Conservation (phyloP, 2,888 invertebrate genomes). For the Crematogaster levior region DNA sequence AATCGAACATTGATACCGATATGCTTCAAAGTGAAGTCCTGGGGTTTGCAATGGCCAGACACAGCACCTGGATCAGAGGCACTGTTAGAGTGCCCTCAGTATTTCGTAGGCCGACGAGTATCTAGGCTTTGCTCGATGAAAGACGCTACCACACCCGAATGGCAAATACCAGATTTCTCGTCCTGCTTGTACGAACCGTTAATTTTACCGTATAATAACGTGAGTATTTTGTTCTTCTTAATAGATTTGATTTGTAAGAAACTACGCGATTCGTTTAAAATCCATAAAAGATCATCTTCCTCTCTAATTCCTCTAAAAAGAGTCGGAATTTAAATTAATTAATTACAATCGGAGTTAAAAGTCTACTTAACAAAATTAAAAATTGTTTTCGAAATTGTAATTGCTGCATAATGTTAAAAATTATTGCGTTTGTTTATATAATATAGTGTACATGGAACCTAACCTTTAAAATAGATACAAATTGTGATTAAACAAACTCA, state of each 20-base stretch:
- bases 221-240: slow-evolving; percentile 80
- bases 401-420: too few relatives aligned
- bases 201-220: slow-evolving; percentile 89
- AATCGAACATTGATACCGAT: slow-evolving; percentile 88
- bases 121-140: slow-evolving; percentile 88
- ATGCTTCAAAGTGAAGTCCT: slow-evolving; percentile 87
- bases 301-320: too few relatives aligned
- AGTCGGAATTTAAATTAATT: too few relatives aligned
- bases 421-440: too few relatives aligned
- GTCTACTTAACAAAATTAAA: too few relatives aligned
- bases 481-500: not conserved
- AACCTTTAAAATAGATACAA: not conserved
- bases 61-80: slow-evolving; percentile 92
- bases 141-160: slow-evolving; percentile 89
- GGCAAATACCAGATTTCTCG: slow-evolving; percentile 92
- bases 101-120: slow-evolving; percentile 79
- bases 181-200: slow-evolving; percentile 90
- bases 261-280: not conserved
- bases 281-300: too few relatives aligned
- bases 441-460: not conserved
- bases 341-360: too few relatives aligned
- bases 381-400: too few relatives aligned
- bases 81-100: slow-evolving; percentile 88
- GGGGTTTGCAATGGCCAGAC: slow-evolving; percentile 88
- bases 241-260: not conserved